Base-by-base conservation (phyloP, 2,113 vertebrate genomes). In the Hippocampus barbouri region DNA sequence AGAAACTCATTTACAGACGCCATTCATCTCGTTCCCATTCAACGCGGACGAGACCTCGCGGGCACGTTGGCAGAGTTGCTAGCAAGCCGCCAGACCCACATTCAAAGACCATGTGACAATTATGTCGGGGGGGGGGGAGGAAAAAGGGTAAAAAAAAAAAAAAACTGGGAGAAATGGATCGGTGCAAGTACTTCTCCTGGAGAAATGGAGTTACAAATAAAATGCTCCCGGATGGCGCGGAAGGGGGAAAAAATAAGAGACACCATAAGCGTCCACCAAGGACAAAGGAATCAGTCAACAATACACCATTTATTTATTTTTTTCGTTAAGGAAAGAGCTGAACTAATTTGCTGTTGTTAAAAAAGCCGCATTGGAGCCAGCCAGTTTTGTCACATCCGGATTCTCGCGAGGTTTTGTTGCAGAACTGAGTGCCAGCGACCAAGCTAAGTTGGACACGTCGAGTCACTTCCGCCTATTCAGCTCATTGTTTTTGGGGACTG, bases 1-100 rank as follows among this genome's bases (percentile, higher is more conserved):
- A 93, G 92, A 94, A 94, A 90, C 92, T 91, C 92, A 94, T 93
- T 93, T 95, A 84, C 90, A 88, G 88, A 89, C 86, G 89, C 91
- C 91, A 87, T 91, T 87, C 88, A 88, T 94, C 93, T 94, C 92
- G 91, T 94, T 93, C 90, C 86, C 89, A 91, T 89, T 92, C 90
- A 82, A 80, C 18, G 59, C 27, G 74, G 75, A 83, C 79, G 64
- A 66, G 71, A 79, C 87, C 86, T 83, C 77, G 83, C 80, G 69
- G 65, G 62, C 79, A 70, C 72, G 75, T 0, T 27, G 73, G 78
- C 66, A 78, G 86, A 76, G 70, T 83, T 85, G 82, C 86, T 87
- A 83, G 74, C 72, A 43, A 82, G 63, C 68, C 75, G 79, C 79
- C 83, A 86, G 87, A 79, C 82, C 7, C 16, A 77, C 74, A 81